A percentile compares a stretch with the other conserved stretches of the same genome.
Evolutionary conservation across 37 sponge, comb jelly and placozoan genomes (phyloP).

Genomic region (Axinella damicornis): DNA sequence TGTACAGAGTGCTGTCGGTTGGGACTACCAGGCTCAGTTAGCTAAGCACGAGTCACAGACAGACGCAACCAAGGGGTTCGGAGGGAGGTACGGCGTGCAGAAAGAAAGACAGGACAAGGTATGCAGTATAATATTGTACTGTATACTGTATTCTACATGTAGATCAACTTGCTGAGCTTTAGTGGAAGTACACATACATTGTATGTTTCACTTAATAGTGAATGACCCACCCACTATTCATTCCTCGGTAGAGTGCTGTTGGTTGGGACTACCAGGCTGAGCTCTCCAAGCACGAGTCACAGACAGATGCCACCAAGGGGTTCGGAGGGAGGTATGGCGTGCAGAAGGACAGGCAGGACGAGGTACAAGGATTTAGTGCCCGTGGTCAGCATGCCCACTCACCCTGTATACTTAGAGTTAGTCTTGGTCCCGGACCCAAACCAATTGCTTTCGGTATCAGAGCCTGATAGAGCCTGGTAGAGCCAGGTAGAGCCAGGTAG

Average conservation of each 20-base stretch:
- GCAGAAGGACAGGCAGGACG: conserved; percentile 88
- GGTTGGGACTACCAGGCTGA: conserved; percentile 86
- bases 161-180: too few species aligned
- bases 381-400: too few species aligned
- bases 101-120: conserved; percentile 93
- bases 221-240: too few species aligned
- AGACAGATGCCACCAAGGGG: conserved; percentile 89
- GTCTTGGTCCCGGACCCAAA: too few species aligned
- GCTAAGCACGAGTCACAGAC: conserved; percentile 89
- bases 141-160: too few species aligned
- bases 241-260: conserved; percentile 65
- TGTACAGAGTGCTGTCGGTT: conserved; percentile 77
- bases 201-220: too few species aligned
- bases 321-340: conserved; percentile 97
- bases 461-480: too few species aligned
- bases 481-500: too few species aligned
- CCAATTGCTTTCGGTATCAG: too few species aligned
- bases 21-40: conserved; percentile 81
- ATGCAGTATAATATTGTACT: too few species aligned
- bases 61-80: conserved; percentile 93
- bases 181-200: too few species aligned
- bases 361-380: conserved; percentile 43
- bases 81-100: conserved; percentile 94
- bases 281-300: conserved; percentile 85
- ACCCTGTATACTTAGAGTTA: too few species aligned